phyloP scores from a whole-genome alignment of 2,113 vertebrate genomes.

The Channa maculata region DNA sequence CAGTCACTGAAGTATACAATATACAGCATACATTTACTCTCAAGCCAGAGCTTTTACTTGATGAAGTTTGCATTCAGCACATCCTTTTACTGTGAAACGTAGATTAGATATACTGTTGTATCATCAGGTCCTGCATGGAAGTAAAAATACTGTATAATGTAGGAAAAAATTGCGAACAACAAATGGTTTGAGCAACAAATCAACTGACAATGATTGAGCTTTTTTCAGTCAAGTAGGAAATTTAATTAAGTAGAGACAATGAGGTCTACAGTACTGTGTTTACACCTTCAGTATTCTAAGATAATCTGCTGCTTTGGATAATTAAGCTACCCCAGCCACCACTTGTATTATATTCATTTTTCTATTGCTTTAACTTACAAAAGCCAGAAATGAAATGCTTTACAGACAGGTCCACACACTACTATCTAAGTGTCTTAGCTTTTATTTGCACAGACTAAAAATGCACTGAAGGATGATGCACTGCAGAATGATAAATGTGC shows the following conservation, averaged over 20 bases:
- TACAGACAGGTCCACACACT: too few species aligned
- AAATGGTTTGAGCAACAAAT: not conserved
- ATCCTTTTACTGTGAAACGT: too few species aligned
- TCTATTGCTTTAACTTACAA: too few species aligned
- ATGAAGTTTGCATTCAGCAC: not conserved
- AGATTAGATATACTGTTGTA: too few species aligned
- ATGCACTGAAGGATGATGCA: not conserved
- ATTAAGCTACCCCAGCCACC: too few species aligned
- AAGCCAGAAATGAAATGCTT: too few species aligned
- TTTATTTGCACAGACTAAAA: too few species aligned
- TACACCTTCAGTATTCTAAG: too few species aligned
- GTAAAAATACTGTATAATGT: not conserved
- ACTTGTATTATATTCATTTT: too few species aligned
- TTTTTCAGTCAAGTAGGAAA: not conserved
- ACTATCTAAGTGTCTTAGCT: too few species aligned
- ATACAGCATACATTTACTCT: not conserved
- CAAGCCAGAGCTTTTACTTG: not conserved
- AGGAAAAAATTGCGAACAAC: not conserved
- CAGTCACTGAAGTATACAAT: not conserved
- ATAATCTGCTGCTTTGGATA: too few species aligned
- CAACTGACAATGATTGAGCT: not conserved
- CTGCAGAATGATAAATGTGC: not conserved
- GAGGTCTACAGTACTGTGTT: not conserved
- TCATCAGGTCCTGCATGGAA: not conserved
- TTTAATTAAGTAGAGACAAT: slow-evolving; percentile 18